Evolutionary conservation across 1,140 invertebrate genomes (phyloP).

Genomic region (Anastrepha ludens): DNA sequence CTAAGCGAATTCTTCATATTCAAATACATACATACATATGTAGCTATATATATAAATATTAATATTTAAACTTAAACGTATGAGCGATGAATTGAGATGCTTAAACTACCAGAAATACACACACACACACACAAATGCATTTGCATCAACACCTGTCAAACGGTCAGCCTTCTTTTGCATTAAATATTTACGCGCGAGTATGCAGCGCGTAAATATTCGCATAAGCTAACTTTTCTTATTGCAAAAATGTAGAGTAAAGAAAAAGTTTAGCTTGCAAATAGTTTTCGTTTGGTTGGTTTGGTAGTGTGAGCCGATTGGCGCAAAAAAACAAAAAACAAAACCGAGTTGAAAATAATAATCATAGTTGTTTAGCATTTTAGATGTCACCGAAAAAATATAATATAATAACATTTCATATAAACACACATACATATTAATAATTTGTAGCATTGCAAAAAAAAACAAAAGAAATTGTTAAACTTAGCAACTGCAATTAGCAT

Average conservation of each 20-base stretch:
- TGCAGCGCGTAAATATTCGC: not conserved
- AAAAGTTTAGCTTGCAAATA: conserved; percentile 9
- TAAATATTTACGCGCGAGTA: not conserved
- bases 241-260: conserved; percentile 19
- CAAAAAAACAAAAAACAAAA: conserved; percentile 28
- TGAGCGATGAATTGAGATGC: not conserved
- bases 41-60: conserved; percentile 28
- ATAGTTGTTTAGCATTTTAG: conserved; percentile 31
- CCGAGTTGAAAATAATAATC: not conserved
- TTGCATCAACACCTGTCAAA: not conserved
- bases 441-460: conserved; percentile 29
- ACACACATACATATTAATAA: conserved; percentile 17
- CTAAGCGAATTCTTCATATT: not conserved
- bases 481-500: not conserved
- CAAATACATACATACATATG: not conserved
- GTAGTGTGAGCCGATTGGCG: not conserved
- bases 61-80: not conserved
- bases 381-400: not conserved
- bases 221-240: conserved; percentile 19
- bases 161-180: not conserved
- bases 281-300: not conserved
- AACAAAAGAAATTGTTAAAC: not conserved
- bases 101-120: not conserved
- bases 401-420: conserved; percentile 42
- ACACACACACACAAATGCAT: not conserved